phyloP scores from a whole-genome alignment of 53 echinoderm and acorn worm species.

The Antedon mediterranea region DNA sequence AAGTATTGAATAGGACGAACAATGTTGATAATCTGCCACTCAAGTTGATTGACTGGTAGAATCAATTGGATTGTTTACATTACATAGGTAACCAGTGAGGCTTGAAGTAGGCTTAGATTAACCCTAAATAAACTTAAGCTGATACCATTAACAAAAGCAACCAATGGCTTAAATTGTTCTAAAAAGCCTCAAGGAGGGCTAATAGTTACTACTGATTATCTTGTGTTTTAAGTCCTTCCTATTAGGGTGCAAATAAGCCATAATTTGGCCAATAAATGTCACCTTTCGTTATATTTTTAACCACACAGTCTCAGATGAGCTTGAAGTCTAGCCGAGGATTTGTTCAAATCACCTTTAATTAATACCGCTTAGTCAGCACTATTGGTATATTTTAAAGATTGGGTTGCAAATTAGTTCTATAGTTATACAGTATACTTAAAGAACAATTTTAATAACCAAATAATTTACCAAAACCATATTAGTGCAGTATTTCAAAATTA shows the following conservation, averaged over 20 bases:
- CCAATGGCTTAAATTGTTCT: neutral
- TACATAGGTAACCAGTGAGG: slow-evolving; percentile 17
- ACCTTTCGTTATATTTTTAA: too few species aligned
- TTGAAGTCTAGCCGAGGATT: too few species aligned
- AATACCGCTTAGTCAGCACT: too few species aligned
- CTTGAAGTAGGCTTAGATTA: slow-evolving; percentile 4
- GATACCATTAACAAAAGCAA: neutral
- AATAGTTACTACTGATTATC: neutral
- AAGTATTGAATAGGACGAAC: neutral
- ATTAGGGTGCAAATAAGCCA: neutral
- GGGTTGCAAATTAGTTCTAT: too few species aligned
- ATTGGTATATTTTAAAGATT: too few species aligned
- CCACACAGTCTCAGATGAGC: too few species aligned
- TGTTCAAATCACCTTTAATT: too few species aligned
- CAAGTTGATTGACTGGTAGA: slow-evolving; percentile 32
- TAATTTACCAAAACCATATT: too few species aligned
- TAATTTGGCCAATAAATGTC: neutral
- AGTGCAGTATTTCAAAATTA: too few species aligned
- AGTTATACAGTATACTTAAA: too few species aligned
- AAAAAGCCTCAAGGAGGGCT: neutral
- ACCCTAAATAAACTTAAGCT: neutral
- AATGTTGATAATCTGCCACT: slow-evolving; percentile 23
- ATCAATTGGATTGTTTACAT: slow-evolving; percentile 49
- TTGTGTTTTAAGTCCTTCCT: neutral
- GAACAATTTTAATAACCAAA: too few species aligned